Evolutionary conservation across 2,797 vertebrate species (phyloP).

Genomic region (Ptychobarbus kaznakovi): DNA sequence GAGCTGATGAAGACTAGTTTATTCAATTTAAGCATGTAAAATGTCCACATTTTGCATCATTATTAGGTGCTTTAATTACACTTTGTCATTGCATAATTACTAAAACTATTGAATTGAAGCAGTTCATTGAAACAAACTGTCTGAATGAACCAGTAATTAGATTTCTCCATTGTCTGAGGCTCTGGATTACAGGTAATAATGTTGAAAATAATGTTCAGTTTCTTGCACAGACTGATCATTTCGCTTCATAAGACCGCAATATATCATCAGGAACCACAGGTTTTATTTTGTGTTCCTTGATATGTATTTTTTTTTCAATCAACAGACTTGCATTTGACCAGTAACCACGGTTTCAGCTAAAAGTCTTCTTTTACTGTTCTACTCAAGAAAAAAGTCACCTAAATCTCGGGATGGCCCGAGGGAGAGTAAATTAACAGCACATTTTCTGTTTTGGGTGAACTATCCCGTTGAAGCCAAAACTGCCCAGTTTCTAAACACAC

Average conservation of each 20-base stretch:
- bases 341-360: not conserved
- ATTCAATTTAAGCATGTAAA: not conserved
- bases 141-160: not conserved
- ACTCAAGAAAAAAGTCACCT: not conserved
- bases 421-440: not conserved
- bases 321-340: not conserved
- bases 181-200: not conserved
- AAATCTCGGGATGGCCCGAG: not conserved
- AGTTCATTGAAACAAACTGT: not conserved
- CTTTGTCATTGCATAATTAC: not conserved
- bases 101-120: not conserved
- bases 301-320: not conserved
- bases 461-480: not conserved
- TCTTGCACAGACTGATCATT: not conserved
- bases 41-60: not conserved
- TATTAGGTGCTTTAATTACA: not conserved
- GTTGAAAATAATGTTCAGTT: not conserved
- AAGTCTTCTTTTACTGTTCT: not conserved
- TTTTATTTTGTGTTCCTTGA: not conserved
- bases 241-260: not conserved
- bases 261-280: not conserved
- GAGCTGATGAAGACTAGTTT: not conserved
- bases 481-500: not conserved
- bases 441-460: not conserved
- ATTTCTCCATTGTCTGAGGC: not conserved